Percentiles rank a stretch among this genome's conserved stretches.
These are phyloP conservation scores for Neuroterus valhalla DNA, from an alignment of 1,140 invertebrate species.

Conservation along the genomic window DNA sequence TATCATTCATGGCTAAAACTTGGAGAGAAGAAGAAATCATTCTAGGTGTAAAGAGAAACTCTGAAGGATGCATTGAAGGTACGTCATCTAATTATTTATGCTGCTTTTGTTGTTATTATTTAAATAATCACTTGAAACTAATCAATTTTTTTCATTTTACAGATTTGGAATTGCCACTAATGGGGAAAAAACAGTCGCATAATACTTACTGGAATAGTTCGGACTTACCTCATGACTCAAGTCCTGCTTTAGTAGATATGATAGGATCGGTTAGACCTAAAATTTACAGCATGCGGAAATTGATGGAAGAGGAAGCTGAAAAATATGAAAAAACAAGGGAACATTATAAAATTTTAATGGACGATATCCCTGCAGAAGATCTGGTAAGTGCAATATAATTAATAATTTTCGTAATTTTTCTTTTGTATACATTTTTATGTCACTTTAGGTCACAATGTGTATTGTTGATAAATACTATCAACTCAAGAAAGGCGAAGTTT, in stretches of 20 bases:
- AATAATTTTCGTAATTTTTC: too few relatives aligned
- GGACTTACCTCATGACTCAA: constrained; percentile 34
- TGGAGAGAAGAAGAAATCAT: constrained; percentile 64
- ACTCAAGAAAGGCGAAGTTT: constrained; percentile 59
- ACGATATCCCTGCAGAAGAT: constrained; percentile 54
- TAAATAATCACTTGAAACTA: too few relatives aligned
- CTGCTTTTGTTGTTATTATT: constrained; percentile 17
- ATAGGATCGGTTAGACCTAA: constrained; percentile 60
- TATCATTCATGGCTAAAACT: constrained; percentile 56
- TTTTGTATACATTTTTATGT: neutral
- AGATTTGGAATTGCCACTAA: constrained; percentile 57
- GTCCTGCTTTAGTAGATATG: constrained; percentile 51
- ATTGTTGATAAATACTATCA: constrained; percentile 54
- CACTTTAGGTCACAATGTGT: constrained; percentile 55
- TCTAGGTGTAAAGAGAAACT: constrained; percentile 49
- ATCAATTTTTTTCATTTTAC: neutral
- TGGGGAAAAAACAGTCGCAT: constrained; percentile 53
- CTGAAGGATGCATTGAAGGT: constrained; percentile 51
- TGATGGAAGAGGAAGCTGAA: constrained; percentile 51
- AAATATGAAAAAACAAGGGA: constrained; percentile 45
- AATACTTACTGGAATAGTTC: constrained; percentile 46
- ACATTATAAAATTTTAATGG: constrained; percentile 55
- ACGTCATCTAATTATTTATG: constrained; percentile 6
- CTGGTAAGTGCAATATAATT: too few relatives aligned
- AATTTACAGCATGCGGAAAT: constrained; percentile 57